Base-by-base conservation (phyloP, 2,888 invertebrate species). In the Amiota mariae region DNA sequence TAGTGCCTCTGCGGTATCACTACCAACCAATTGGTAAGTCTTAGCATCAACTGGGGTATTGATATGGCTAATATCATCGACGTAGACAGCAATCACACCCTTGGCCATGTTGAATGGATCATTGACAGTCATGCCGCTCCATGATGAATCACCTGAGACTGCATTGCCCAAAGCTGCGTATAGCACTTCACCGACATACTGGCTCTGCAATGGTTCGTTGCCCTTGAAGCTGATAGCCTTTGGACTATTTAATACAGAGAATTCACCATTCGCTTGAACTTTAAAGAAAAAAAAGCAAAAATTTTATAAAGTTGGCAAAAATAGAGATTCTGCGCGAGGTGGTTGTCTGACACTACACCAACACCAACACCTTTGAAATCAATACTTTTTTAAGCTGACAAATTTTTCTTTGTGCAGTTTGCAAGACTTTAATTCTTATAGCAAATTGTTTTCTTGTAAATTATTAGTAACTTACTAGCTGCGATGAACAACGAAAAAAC, bases 71-170 rank as follows among this genome's bases (percentile, higher is more conserved):
- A 94, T 90, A 54, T 95, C 96, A 89, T 95, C 94, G 66, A 96
- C 91, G 67, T 92, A 92, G 12, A 96, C 90, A 56, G 92, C 92
- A 15, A 95, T 93, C 2, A 93, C 91, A 51, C 93, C 93, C 88
- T 94, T 93, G n/a, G 95, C 94, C 67, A 94, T 91, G 75, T 92
- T 90, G 82, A 96, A 96, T 1, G 95, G 95, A 90, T 95, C 92
- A 8, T 88, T 90, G 57, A 96, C 92, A 72, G 90, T 91, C 78
- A 96, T 88, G 13, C 94, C 95, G 79, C 91, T 90, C 95, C 95
- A 96, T 79, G 92, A 91, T 13, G 93, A 92, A 82, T 92, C 92
- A 92, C 93, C 93, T 87, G 93, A 93, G n/a, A 93, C 93, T 12
- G 95, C 93, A 78, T 94, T 92, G 67, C 96, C 96, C 77, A 95